These are phyloP conservation scores for Symphodus melops DNA, from an alignment of 2,113 vertebrate genomes.

Conservation along the genomic window DNA sequence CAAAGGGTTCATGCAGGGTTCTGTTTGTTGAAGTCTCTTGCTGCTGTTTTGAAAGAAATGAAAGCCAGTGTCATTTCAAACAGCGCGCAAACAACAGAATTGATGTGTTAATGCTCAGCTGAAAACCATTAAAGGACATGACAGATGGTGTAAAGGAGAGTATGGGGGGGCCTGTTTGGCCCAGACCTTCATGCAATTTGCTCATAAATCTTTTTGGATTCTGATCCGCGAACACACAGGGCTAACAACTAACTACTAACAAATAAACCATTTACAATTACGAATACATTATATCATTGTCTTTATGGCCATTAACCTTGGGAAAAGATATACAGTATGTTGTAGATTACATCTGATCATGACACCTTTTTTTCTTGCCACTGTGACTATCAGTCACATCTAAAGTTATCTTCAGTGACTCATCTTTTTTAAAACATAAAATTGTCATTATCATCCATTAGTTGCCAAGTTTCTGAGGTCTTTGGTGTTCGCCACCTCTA, in stretches of 20 bases:
- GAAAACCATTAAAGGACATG: conserved; percentile 46
- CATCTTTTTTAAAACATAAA: conserved; percentile 2
- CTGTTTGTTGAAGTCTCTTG: conserved; percentile 42
- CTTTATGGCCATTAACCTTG: conserved; percentile 11
- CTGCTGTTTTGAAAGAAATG: conserved; percentile 30
- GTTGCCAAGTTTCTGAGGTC: background rate
- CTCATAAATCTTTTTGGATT: conserved; percentile 41
- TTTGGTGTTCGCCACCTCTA: no score
- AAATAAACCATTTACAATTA: conserved; percentile 49
- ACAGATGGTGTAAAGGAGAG: conserved; percentile 39
- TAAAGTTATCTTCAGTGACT: conserved; percentile 14
- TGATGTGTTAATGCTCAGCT: conserved; percentile 35
- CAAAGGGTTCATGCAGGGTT: conserved; percentile 49
- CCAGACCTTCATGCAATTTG: background rate
- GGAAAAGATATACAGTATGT: conserved; percentile 48
- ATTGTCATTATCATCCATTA: background rate
- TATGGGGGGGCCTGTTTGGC: conserved; percentile 24
- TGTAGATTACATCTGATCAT: conserved; percentile 53
- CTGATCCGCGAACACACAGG: conserved; percentile 16
- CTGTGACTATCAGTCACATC: conserved; percentile 13
- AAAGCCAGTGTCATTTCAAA: conserved; percentile 47
- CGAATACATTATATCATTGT: conserved; percentile 48
- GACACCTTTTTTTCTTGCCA: conserved; percentile 39
- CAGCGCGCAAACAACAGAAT: conserved; percentile 11
- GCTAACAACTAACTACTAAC: no score